Evolutionary conservation across 2,888 invertebrate species (phyloP).

Genomic region (Brachylomia viminalis): DNA sequence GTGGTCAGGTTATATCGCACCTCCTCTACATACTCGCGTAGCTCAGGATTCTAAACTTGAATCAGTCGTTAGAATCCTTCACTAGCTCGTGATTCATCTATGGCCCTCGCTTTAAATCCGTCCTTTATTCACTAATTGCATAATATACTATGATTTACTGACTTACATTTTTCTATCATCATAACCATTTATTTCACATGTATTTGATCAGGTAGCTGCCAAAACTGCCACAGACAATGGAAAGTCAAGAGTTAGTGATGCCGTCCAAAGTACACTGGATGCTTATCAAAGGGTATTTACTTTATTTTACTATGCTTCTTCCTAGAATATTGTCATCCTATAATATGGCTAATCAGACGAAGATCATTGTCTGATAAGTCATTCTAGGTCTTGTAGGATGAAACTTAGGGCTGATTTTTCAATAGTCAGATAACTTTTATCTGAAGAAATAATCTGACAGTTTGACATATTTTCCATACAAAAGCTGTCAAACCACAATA

Average conservation of each 20-base stretch:
- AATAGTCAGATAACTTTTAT: too few species aligned
- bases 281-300: slow-evolving; percentile 74
- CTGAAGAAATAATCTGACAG: too few species aligned
- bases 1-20: too few species aligned
- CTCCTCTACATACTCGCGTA: too few species aligned
- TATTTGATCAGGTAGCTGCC: slow-evolving; percentile 80
- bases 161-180: not conserved
- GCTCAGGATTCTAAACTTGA: too few species aligned
- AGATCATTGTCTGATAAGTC: not conserved
- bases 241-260: slow-evolving; percentile 80
- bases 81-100: too few species aligned
- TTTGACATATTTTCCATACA: too few species aligned
- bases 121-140: too few species aligned
- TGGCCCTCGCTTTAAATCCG: too few species aligned
- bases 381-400: not conserved
- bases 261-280: slow-evolving; percentile 78
- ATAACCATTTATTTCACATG: slow-evolving; percentile 45
- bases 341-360: not conserved
- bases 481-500: too few species aligned
- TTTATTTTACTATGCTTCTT: not conserved
- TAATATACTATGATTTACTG: not conserved
- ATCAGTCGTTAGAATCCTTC: too few species aligned
- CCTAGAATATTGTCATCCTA: not conserved
- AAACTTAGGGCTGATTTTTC: too few species aligned
- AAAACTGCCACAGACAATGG: slow-evolving; percentile 82